Conservation (phyloP, 2,113 vertebrate species). For the Grantiella picta region DNA sequence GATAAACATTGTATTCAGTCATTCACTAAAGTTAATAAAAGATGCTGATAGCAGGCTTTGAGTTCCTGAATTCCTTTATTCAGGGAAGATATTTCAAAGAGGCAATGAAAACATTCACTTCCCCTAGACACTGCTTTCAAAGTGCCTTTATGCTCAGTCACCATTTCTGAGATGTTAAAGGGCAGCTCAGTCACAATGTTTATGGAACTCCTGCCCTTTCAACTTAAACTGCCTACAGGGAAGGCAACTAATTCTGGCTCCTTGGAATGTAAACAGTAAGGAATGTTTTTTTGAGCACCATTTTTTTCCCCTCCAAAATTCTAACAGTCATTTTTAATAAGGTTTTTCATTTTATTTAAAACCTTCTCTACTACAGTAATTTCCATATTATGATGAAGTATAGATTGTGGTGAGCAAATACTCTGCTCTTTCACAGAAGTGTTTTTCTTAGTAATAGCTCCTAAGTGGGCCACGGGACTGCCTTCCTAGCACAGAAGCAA, state of each 20-base stretch:
- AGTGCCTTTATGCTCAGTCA: not conserved
- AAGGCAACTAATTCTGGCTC: not conserved
- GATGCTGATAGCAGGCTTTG: not conserved
- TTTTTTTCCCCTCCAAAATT: not conserved
- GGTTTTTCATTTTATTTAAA: not conserved
- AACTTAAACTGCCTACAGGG: not conserved
- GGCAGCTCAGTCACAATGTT: slow-evolving; percentile 12
- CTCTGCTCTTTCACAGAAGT: not conserved
- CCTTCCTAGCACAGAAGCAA: not conserved
- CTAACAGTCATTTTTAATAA: not conserved
- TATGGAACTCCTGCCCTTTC: slow-evolving; percentile 42
- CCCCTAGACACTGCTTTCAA: not conserved
- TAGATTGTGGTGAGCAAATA: not conserved
- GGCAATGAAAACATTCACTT: not conserved
- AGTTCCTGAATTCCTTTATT: not conserved
- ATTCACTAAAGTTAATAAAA: not conserved
- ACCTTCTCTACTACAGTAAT: not conserved
- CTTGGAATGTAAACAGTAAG: not conserved
- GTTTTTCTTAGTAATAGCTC: not conserved
- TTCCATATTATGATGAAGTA: not conserved
- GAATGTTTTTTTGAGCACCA: not conserved
- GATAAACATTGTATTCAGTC: not conserved
- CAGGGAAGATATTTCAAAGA: not conserved
- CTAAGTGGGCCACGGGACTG: not conserved
- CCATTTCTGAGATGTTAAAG: not conserved